A percentile compares a stretch with the other conserved stretches of the same genome.
Conservation (phyloP, 2,113 vertebrate species). For the Otolemur garnettii region DNA sequence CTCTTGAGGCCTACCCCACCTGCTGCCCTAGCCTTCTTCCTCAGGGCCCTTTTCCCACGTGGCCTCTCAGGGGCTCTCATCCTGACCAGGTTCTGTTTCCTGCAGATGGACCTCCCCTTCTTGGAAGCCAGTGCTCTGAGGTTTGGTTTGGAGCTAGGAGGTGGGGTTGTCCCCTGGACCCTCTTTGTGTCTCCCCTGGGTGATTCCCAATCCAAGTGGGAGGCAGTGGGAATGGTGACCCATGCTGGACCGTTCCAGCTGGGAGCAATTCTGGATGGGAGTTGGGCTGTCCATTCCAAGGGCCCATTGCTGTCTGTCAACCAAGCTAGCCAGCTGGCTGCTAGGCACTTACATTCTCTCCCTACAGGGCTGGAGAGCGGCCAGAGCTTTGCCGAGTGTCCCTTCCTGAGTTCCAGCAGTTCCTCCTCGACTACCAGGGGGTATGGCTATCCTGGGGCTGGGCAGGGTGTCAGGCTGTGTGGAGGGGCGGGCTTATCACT, state of each 20-base stretch:
- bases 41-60: slow-evolving; percentile 53
- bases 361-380: slow-evolving; percentile 91
- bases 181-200: neutral
- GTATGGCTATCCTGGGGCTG: slow-evolving; percentile 82
- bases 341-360: slow-evolving; percentile 48
- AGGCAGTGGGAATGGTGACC: neutral
- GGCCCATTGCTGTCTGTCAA: neutral
- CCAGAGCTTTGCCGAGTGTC: slow-evolving; percentile 92
- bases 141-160: slow-evolving; percentile 74
- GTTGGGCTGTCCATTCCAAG: neutral
- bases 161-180: slow-evolving; percentile 15
- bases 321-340: neutral
- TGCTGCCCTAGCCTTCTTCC: slow-evolving; percentile 58
- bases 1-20: neutral
- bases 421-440: slow-evolving; percentile 95
- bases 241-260: neutral
- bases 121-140: slow-evolving; percentile 87
- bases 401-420: slow-evolving; percentile 94
- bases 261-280: neutral
- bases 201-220: neutral
- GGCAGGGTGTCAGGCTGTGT: neutral
- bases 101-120: slow-evolving; percentile 94
- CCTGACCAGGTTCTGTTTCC: slow-evolving; percentile 80
- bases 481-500: neutral
- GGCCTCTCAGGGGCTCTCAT: neutral